Base-by-base conservation (phyloP, 1,140 invertebrate genomes). In the Propsilocerus akamusi region DNA sequence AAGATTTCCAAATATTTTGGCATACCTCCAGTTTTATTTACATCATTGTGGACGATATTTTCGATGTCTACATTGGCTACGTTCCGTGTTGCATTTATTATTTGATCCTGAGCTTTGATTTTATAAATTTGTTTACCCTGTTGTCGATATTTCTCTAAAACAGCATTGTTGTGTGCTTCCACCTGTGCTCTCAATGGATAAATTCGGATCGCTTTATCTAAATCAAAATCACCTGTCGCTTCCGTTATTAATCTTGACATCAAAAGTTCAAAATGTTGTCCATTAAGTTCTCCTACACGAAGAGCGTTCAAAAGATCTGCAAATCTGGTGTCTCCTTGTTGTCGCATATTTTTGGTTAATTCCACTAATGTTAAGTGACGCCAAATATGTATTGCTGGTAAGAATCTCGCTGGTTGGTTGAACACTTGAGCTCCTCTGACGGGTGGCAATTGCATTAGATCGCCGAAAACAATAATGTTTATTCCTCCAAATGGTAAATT, bases 361-460 rank as follows among this genome's bases (percentile, higher is more conserved):
- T 66, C 59, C 52, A 59, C 54, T 12, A 66, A 52, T 2, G 41
- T 49, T 34, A 66, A 62, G 47, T 51, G 51, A 49, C 56, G 56
- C 61, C 59, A 67, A 37, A 66, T 53, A 53, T 64, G 54, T 53
- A 54, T 58, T 51, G 57, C 60, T 47, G 58, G 58, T 10, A 51
- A 48, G 52, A 59, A 54, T 17, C 48, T 48, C 56, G 52, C 30
- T 32, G 59, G 61, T 54, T 66, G 62, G 20, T 62, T 37, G 53
- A 62, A 66, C 7, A 61, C 58, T 53, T 56, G 56, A 55, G 53
- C 20, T 53, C 56, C 58, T 56, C 53, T 26, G 17, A 63, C 54
- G 28, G 59, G 62, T 53, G 60, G 62, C 50, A 65, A 52, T 47
- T 68, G 64, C 51, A 63, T 54, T 47, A 65, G 47, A 58, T 64